Evolutionary conservation across 2,797 vertebrate species (phyloP), one percentile per base, ranked within the genome.

Genomic region (Muscicapa comitata): DNA sequence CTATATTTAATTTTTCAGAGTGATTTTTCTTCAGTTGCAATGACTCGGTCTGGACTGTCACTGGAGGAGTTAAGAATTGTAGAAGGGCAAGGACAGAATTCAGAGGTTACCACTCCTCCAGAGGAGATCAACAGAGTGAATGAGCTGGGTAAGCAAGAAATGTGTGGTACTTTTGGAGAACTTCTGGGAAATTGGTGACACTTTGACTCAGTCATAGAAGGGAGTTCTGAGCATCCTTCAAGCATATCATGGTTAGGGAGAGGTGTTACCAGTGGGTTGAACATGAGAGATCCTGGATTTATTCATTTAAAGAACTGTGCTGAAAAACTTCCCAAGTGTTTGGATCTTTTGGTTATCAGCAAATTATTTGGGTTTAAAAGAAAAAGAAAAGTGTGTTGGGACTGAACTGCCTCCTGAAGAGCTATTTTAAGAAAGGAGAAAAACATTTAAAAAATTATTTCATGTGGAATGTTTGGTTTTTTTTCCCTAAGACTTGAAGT

Each of bases 31-130:
- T 98, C 99, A 0, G 97, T 98, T 65, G 98, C 98, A 0, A 98
- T 99, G 99, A 99, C 98, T 71, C 98, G 97, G 59, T 99, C 99
- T 6, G 99, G 99, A 10, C 95, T 99, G 78, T 99, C 99, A 11
- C 92, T 99, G 97, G 99, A 99, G 97, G 99, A 99, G 94, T 96
- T 99, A 84, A 98, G 99, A 86, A 98, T 99, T 93, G 99, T 99
- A 90, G 99, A 99, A 97, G 99, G 99, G 18, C 99, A 99, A 94
- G 99, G 99, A 86, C 99, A 99, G 97, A 99, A 98, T 97, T 98
- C 99, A 65, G 99, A 99, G 88, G 97, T 99, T 97, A 98, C 98
- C 92, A 99, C 98, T 78, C 99, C 99, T 93, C 98, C 98, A n/a
- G 99, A 99, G 95, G 99, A 99, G 98, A 97, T 99, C 95, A 99